Base-by-base conservation (phyloP, 2,888 invertebrate genomes). In the Nemotelus pantherinus region DNA sequence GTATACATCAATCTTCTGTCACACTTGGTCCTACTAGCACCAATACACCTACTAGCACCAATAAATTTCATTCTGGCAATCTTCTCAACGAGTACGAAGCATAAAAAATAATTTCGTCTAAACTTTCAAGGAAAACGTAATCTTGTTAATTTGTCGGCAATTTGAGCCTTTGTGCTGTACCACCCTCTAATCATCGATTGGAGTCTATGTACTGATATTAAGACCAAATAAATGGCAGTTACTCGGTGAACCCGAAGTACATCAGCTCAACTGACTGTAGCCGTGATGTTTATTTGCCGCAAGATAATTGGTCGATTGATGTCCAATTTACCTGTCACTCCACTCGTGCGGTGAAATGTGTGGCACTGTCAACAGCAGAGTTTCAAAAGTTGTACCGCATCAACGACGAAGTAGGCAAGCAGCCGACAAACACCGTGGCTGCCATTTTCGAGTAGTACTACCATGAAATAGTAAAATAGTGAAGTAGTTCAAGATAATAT, bases 261-360 rank as follows among this genome's bases (percentile, higher is more conserved):
- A 43, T 44, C 41, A 41, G 44, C 63, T 47, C 41, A 58, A 25
- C 63, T 47, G 45, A 10, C 47, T 60, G 63, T 39, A 74, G 44
- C 70, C 41, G 55, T 63, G 57, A 57, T 74, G 74, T 74, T 74
- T 74, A 74, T 74, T 74, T 63, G 50, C 74, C 74, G 60, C 63
- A 63, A 48, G 74, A 60, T 74, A 74, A 74, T 74, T 74, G 74
- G 74, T 63, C 74, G 74, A 74, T 74, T 74, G 74, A 74, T 74
- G 74, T 74, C 74, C 74, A 74, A 74, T 74, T 74, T 74, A 74
- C 63, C 74, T 63, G 74, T 74, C 74, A 74, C 48, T 74, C 60
- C 74, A 41, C 60, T 63, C 63, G 60, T 63, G 63, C 2, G 63
- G 74, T 74, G 50, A 74, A 74, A 74, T 74, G 74, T 74, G 74